These are phyloP conservation scores for Chymomyza fuscimana DNA, from an alignment of 2,888 invertebrate species.

Conservation along the genomic window DNA sequence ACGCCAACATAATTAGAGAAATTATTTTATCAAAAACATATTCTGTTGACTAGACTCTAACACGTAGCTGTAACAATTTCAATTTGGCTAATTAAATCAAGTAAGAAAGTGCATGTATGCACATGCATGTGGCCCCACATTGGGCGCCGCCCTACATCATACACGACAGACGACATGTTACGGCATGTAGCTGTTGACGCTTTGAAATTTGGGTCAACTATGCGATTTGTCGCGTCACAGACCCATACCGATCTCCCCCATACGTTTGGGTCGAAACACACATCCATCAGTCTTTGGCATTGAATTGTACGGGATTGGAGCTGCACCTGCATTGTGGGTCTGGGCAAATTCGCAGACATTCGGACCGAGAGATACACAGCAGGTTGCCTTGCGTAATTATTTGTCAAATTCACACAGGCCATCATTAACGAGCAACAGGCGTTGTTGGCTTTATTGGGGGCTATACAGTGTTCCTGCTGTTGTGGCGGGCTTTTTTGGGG, in stretches of 20 bases:
- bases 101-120: constrained; percentile 28
- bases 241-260: constrained; percentile 9
- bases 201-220: constrained; percentile 72
- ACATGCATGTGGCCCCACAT: constrained; percentile 13
- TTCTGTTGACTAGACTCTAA: background rate
- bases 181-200: constrained; percentile 30
- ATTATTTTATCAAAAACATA: constrained; percentile 1
- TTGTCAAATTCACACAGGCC: constrained; percentile 70
- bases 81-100: constrained; percentile 62
- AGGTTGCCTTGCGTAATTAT: constrained; percentile 68
- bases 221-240: constrained; percentile 70
- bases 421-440: constrained; percentile 65
- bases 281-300: constrained; percentile 56
- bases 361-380: constrained; percentile 49
- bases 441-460: background rate
- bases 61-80: constrained; percentile 17
- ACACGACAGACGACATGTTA: constrained; percentile 8
- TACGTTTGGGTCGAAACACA: constrained; percentile 31
- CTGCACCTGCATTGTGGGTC: constrained; percentile 12
- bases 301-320: constrained; percentile 47
- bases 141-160: constrained; percentile 13
- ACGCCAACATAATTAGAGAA: constrained; percentile 20
- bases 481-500: background rate
- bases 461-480: background rate
- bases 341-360: background rate